Conservation (phyloP, 1,140 invertebrate species). For the Augochlora pura region DNA sequence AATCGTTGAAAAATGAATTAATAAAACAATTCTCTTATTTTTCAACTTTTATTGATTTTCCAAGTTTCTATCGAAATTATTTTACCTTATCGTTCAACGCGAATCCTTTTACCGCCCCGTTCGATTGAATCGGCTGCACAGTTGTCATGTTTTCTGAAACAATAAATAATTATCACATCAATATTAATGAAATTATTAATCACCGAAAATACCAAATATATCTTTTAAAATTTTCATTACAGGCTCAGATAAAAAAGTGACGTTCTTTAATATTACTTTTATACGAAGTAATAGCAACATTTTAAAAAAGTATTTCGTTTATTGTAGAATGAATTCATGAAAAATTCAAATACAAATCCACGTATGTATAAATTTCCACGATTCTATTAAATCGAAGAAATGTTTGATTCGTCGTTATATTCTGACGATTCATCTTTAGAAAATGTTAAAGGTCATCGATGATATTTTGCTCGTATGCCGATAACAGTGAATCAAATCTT, state of each 20-base stretch:
- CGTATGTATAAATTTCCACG: not conserved
- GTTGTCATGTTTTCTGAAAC: conserved; percentile 71
- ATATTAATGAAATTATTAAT: no score
- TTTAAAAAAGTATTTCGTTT: no score
- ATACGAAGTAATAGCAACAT: no score
- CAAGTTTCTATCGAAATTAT: not conserved
- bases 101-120: conserved; percentile 70
- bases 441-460: conserved; percentile 7
- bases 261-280: no score
- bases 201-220: no score
- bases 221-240: no score
- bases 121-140: conserved; percentile 63
- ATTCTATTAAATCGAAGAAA: not conserved
- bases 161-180: conserved; percentile 4
- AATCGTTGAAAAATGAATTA: conserved; percentile 1
- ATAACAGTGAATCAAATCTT: not conserved
- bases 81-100: conserved; percentile 66
- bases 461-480: not conserved
- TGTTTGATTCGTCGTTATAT: no score
- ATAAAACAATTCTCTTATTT: not conserved
- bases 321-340: no score
- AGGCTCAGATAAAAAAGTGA: no score
- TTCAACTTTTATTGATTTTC: not conserved
- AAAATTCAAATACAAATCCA: no score
- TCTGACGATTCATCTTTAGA: no score